These are phyloP conservation scores for Siniperca obscura DNA, from an alignment of 2,797 vertebrate genomes.

Conservation along the genomic window DNA sequence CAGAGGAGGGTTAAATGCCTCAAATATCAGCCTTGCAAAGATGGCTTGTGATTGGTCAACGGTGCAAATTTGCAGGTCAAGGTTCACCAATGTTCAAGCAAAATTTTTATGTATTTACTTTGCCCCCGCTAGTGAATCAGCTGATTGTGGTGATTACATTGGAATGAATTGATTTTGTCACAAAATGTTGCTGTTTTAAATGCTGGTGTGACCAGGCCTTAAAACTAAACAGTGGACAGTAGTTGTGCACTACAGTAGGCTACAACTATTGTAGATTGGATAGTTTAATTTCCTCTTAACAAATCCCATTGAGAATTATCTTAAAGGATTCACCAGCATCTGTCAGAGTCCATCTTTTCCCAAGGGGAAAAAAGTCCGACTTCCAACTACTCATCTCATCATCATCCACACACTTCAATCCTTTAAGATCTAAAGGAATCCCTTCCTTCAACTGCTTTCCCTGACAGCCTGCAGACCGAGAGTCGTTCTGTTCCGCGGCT, in stretches of 20 bases:
- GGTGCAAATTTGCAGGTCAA: background rate
- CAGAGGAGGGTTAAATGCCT: background rate
- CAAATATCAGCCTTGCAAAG: background rate
- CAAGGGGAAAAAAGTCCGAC: constrained; percentile 19
- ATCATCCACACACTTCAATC: constrained; percentile 42
- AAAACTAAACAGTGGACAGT: background rate
- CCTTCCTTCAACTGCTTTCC: constrained; percentile 41
- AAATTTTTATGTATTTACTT: background rate
- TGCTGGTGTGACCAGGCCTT: background rate
- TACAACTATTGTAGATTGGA: background rate
- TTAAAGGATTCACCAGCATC: constrained; percentile 43
- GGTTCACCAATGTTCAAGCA: background rate
- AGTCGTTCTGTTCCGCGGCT: constrained; percentile 54
- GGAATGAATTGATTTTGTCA: background rate
- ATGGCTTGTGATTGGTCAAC: background rate
- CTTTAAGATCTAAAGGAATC: constrained; percentile 61
- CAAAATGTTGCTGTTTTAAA: background rate
- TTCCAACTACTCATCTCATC: constrained; percentile 49
- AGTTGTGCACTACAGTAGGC: background rate
- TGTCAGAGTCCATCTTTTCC: constrained; percentile 43
- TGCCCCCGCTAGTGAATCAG: background rate
- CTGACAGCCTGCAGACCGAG: constrained; percentile 47
- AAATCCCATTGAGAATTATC: background rate
- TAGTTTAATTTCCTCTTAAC: constrained; percentile 1
- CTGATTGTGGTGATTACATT: background rate